These are phyloP conservation scores for Cheirogaleus major DNA, from an alignment of 2,797 vertebrate genomes.

Conservation along the genomic window DNA sequence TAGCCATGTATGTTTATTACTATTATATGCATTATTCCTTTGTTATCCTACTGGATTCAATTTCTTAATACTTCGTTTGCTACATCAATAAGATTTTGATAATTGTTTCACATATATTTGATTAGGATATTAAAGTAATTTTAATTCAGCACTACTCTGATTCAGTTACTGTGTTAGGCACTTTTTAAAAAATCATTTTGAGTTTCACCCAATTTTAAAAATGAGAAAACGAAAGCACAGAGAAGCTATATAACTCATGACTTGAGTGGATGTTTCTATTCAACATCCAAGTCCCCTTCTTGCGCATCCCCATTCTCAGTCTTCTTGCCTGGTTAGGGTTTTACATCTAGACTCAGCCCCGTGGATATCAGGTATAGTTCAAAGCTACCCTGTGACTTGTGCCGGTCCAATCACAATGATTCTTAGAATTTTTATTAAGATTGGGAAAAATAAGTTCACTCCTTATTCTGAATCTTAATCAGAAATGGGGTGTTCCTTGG, in stretches of 20 bases:
- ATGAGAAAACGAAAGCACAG: background rate
- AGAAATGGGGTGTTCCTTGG: background rate
- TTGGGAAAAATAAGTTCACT: background rate
- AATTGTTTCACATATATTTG: background rate
- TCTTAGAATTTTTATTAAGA: background rate
- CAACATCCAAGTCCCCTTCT: background rate
- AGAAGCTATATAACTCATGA: background rate
- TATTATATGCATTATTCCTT: background rate
- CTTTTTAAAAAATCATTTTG: background rate
- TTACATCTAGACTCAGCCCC: background rate
- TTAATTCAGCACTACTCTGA: background rate
- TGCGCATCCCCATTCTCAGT: background rate
- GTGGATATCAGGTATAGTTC: background rate
- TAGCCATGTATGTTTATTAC: background rate
- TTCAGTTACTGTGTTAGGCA: background rate
- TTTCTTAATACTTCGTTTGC: background rate
- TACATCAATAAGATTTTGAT: background rate
- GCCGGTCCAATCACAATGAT: background rate
- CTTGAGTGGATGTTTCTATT: background rate
- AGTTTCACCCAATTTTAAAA: background rate
- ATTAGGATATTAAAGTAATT: background rate
- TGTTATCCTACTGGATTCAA: background rate
- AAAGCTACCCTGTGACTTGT: background rate
- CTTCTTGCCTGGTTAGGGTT: background rate
- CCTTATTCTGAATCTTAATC: background rate